Conservation (phyloP, 2,113 vertebrate species). For the Forbesichthys papilliferus region DNA sequence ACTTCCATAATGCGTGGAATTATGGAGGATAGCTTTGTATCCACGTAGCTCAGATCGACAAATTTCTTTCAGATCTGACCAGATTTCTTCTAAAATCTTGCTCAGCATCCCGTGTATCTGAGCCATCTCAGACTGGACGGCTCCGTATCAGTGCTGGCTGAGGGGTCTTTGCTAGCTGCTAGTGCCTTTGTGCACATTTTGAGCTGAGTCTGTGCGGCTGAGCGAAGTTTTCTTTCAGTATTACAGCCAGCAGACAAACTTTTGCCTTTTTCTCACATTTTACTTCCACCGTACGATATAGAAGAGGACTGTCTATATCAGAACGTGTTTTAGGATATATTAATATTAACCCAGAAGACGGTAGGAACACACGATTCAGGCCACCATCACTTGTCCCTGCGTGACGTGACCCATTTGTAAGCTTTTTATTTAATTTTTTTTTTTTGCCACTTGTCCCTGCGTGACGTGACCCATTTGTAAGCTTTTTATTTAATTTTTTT, state of each 20-base stretch:
- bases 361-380: not conserved
- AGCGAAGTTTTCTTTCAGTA: not conserved
- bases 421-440: too few species aligned
- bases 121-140: not conserved
- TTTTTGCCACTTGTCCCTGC: not conserved
- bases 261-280: not conserved
- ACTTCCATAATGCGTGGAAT: not conserved
- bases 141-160: not conserved
- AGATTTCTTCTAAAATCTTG: too few species aligned
- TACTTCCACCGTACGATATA: not conserved
- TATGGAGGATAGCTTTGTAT: not conserved
- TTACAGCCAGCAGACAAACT: not conserved
- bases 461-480: not conserved
- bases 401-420: not conserved
- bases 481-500: too few species aligned
- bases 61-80: too few species aligned
- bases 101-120: not conserved
- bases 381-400: not conserved
- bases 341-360: not conserved
- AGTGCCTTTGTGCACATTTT: not conserved
- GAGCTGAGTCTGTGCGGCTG: not conserved
- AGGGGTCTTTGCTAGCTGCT: not conserved
- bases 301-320: not conserved
- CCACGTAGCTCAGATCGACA: not conserved
- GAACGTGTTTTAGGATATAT: not conserved